Base-by-base conservation (phyloP, 2,113 vertebrate species). In the Amphiprion ocellaris region DNA sequence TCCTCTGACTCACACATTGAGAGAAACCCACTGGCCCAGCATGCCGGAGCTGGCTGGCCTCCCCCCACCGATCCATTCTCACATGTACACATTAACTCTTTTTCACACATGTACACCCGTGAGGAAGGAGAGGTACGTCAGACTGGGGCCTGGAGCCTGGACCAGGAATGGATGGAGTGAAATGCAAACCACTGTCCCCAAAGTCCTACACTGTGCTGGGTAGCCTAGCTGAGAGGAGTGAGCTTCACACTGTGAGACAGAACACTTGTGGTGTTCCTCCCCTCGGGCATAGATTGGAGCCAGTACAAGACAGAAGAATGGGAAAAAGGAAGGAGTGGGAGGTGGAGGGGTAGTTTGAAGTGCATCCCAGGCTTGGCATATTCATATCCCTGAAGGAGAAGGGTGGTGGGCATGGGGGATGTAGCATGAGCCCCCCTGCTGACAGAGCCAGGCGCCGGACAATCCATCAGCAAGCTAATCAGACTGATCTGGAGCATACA, bases 381-480 rank as follows among this genome's bases (percentile, higher is more conserved):
- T 69, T 56, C 28, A 65, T 50, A 71, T 23, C 66, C 74, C 74
- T 47, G 23, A 62, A n/a, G 52, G 62, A 11, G 3, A 49, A 56
- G 11, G 30, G 16, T 15, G 24, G 39, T 12, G 68, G 33, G 49
- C 46, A 16, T 5, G 33, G 17, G 46, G 28, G 74, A 49, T 67
- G 47, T 55, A 62, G 70, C 64, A 11, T 46, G 66, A 50, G 63
- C 60, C 68, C 74, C 81, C 88, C 87, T 23, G 68, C 89, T 89
- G 88, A 86, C 85, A 91, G 46, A 88, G 77, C 79, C 87, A 65
- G 80, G 66, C 55, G 11, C 72, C 69, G 83, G 87, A 82, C 88
- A 86, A 93, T 93, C 88, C 86, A 88, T 92, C 91, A 90, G 88
- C 75, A 33, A 74, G 84, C 82, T 92, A 91, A 93, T 94, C 91